Base-by-base conservation (phyloP, 2,797 vertebrate species). In the Schizopygopsis pylzovi region DNA sequence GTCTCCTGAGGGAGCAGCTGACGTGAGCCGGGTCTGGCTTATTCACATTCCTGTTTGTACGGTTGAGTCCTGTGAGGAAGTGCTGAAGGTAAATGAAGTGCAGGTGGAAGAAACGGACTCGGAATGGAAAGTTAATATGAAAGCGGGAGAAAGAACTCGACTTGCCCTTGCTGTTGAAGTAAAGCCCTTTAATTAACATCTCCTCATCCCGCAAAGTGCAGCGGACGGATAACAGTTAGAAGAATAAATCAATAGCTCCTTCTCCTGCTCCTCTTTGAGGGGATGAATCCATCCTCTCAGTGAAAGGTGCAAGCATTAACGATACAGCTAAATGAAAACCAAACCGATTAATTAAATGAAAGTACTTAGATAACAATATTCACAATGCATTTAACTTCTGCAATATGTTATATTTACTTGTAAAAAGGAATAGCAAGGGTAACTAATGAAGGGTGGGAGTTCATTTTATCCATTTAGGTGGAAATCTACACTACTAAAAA, bases 161-260 rank as follows among this genome's bases (percentile, higher is more conserved):
- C 28, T 54, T 33, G 61, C 28, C 16, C 49, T 72, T 45, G 65
- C 56, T 59, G 54, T 52, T 65, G 33, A 49, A 61, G 33, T 63
- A 67, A 87, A 75, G 73, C 59, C 47, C 33, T 81, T 87, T 82
- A 87, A 87, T 85, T 79, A 85, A 73, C 49, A 79, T 76, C 41
- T 37, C 45, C 81, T 28, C 39, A 76, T 82, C 43, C 79, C 71
- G 79, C 72, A 39, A 47, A 78, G 41, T 81, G 82, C 70, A 77
- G 84, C 43, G 52, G 79, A 79, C 22, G 75, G 84, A 73, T 79
- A 83, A 87, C 43, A 61, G 72, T 49, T 43, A 16, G 22, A 71
- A 65, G 43, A 83, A 83, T 87, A 72, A 87, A 79, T 87, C 76
- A 79, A 61, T 86, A 33, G 80, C 43, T 79, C 43, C 49, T 41